These are phyloP conservation scores for Capra hircus DNA, from an alignment of 2,113 vertebrate genomes.

Conservation along the genomic window DNA sequence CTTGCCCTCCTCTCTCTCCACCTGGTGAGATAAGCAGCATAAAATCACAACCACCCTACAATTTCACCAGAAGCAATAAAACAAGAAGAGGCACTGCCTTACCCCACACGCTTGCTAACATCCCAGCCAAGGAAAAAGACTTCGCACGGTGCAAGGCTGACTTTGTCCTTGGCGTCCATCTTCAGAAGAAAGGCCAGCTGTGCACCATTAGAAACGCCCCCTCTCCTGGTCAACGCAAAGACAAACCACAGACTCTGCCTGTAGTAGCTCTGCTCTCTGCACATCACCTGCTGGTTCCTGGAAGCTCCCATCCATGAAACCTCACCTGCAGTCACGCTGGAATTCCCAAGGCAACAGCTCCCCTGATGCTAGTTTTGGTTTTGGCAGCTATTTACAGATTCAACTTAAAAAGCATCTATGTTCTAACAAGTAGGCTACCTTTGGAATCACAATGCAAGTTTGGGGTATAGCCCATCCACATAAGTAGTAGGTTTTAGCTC, in stretches of 20 bases:
- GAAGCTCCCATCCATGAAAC: background rate
- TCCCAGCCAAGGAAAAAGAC: background rate
- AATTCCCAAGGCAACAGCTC: background rate
- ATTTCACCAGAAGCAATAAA: background rate
- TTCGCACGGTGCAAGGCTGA: accelerated
- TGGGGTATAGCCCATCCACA: background rate
- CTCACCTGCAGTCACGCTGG: background rate
- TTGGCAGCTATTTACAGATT: background rate
- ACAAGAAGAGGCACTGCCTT: background rate
- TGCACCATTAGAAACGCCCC: background rate
- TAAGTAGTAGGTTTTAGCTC: too few relatives aligned
- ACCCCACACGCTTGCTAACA: accelerated
- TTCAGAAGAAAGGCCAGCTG: background rate
- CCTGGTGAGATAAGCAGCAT: background rate
- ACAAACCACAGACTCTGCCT: background rate
- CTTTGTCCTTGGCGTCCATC: background rate
- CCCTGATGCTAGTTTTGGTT: background rate
- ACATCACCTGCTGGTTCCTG: background rate
- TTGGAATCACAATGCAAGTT: background rate
- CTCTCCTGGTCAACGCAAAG: background rate
- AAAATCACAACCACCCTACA: background rate
- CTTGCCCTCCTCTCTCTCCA: background rate
- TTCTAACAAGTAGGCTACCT: background rate
- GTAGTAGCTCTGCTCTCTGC: background rate
- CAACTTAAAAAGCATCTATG: background rate